Conservation (phyloP, 1,140 invertebrate species). For the Leptinotarsa lineolata region DNA sequence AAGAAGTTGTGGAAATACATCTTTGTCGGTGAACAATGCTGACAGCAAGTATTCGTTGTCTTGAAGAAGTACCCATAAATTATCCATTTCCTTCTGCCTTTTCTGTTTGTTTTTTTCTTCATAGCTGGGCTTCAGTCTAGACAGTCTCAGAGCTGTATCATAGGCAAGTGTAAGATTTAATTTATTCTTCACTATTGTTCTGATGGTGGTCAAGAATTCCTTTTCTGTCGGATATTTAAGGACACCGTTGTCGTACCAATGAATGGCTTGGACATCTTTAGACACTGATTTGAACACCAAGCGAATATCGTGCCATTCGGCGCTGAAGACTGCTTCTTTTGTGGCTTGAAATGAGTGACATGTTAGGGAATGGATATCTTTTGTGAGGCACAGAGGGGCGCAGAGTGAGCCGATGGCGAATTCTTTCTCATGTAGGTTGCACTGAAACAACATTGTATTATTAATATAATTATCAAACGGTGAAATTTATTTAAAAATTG, state of each 20-base stretch:
- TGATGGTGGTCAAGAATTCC: constrained; percentile 60
- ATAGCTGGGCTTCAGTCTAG: constrained; percentile 55
- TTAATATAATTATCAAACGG: background rate
- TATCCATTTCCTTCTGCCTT: constrained; percentile 64
- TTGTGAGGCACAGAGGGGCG: constrained; percentile 60
- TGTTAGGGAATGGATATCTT: constrained; percentile 59
- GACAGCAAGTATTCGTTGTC: constrained; percentile 70
- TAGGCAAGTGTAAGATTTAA: constrained; percentile 60
- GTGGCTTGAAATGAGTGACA: constrained; percentile 63
- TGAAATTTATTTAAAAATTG: no score
- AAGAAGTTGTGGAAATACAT: constrained; percentile 68
- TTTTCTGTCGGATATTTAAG: constrained; percentile 60
- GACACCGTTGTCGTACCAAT: constrained; percentile 60
- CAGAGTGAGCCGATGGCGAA: constrained; percentile 64
- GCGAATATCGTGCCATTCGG: constrained; percentile 59
- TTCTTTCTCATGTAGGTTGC: constrained; percentile 58
- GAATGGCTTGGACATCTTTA: constrained; percentile 48
- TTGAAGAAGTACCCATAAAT: constrained; percentile 66
- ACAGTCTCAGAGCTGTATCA: constrained; percentile 58
- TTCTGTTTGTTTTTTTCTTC: constrained; percentile 53
- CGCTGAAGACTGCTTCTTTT: constrained; percentile 65
- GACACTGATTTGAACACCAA: constrained; percentile 63
- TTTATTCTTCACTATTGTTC: constrained; percentile 59
- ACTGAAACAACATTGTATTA: constrained; percentile 57
- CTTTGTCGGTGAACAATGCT: constrained; percentile 62